phyloP scores from a whole-genome alignment of 2,113 vertebrate species.

The Bos taurus region ARS-UCD2.0 NC_037347.1:31120001-31120500 shows the following conservation, averaged over 20 bases:
- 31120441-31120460: not conserved
- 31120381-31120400: not conserved
- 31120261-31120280: not conserved
- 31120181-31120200: not conserved
- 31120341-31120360: not conserved
- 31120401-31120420: not conserved
- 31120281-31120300: not conserved
- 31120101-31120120: not conserved
- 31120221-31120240: not conserved
- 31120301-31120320: not conserved
- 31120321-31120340: not conserved
- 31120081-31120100: not conserved
- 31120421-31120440: not conserved
- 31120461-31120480: not conserved
- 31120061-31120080: not conserved
- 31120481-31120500: not conserved
- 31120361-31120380: not conserved
- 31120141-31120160: not conserved
- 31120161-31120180: not conserved
- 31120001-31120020: not conserved
- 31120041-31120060: not conserved
- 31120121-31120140: not conserved
- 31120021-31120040: accelerated
- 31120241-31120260: not conserved
- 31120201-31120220: not conserved